These are phyloP conservation scores for Alces alces DNA, from an alignment of 2,113 vertebrate species.

Conservation along the genomic window DNA sequence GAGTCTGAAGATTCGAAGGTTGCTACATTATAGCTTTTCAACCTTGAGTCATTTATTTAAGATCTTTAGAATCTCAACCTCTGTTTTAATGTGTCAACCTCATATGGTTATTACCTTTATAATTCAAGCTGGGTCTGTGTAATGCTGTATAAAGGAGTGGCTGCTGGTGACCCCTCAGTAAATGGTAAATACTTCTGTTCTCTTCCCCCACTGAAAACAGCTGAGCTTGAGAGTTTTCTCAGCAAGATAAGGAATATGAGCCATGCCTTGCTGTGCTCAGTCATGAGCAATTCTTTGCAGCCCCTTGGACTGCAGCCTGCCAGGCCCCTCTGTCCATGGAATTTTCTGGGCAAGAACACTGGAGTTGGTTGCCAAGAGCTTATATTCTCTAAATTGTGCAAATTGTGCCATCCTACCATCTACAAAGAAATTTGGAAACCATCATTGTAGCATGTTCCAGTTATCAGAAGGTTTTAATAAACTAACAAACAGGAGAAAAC, in stretches of 20 bases:
- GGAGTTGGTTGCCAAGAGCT: neutral
- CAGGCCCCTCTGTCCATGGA: neutral
- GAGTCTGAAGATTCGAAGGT: neutral
- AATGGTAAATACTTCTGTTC: no score
- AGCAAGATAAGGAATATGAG: neutral
- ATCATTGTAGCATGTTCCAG: neutral
- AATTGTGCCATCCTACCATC: neutral
- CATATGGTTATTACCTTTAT: neutral
- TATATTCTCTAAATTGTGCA: neutral
- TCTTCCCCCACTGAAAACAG: neutral
- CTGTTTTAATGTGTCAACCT: neutral
- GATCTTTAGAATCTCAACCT: neutral
- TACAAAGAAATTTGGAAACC: neutral
- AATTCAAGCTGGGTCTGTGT: neutral
- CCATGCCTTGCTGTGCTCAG: neutral
- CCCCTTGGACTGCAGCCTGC: neutral
- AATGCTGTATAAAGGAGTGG: neutral
- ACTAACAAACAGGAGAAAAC: neutral
- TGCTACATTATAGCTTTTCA: neutral
- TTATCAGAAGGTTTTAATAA: neutral
- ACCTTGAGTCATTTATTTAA: neutral
- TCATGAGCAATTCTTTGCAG: neutral
- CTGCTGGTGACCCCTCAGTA: neutral
- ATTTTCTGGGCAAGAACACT: neutral
- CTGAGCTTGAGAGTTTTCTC: neutral